phyloP scores from a whole-genome alignment of 2,113 vertebrate genomes.

The Marcusenius ussheri region DNA sequence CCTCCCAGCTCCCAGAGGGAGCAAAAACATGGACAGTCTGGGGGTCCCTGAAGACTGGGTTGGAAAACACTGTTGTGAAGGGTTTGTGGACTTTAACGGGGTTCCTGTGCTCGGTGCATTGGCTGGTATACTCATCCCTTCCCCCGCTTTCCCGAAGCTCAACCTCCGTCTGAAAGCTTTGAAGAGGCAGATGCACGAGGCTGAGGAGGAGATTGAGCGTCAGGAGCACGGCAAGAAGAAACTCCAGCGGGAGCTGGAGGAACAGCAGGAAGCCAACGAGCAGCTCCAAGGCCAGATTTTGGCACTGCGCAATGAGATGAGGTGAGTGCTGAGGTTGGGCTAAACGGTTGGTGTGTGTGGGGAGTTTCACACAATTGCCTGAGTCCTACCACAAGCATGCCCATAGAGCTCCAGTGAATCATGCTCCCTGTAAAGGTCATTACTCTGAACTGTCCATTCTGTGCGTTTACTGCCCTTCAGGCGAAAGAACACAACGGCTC shows the following conservation, averaged over 20 bases:
- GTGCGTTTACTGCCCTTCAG: slow-evolving; percentile 54
- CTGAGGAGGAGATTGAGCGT: slow-evolving; percentile 91
- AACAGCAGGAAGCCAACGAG: slow-evolving; percentile 84
- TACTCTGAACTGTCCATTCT: background rate
- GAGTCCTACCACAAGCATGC: background rate
- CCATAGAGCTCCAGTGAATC: background rate
- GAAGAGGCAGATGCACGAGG: slow-evolving; percentile 92
- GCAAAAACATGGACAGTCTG: background rate
- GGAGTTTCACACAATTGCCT: background rate
- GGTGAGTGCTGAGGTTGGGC: slow-evolving; percentile 50
- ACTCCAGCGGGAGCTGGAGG: slow-evolving; percentile 89
- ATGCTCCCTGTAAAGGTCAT: background rate
- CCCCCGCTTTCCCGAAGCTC: slow-evolving; percentile 55
- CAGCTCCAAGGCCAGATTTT: slow-evolving; percentile 85
- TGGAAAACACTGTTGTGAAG: background rate
- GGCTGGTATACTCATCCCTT: background rate
- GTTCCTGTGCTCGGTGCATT: background rate
- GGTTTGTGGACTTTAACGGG: background rate
- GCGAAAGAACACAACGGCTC: slow-evolving; percentile 72
- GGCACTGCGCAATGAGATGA: slow-evolving; percentile 71
- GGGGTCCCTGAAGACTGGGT: background rate
- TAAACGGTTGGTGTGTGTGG: background rate
- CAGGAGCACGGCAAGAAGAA: slow-evolving; percentile 87
- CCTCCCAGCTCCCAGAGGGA: background rate
- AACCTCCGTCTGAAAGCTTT: slow-evolving; percentile 89